Percentiles rank a stretch among this genome's conserved stretches.
Conservation (phyloP, 2,113 vertebrate species). For the Antidorcas marsupialis region DNA sequence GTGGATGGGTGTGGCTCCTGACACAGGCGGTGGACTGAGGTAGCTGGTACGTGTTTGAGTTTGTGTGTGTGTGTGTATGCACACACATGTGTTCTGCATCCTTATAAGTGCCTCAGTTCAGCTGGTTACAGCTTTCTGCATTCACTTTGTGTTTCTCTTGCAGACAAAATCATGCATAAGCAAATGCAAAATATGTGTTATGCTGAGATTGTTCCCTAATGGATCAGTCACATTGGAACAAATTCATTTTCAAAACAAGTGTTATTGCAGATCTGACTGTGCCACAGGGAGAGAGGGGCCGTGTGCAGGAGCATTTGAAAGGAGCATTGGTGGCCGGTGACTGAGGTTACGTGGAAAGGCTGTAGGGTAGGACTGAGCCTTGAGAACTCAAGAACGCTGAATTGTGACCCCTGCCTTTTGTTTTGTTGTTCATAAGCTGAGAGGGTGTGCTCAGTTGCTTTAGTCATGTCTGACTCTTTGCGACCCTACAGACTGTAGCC, state of each 20-base stretch:
- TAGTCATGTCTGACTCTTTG: not conserved
- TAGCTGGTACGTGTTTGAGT: not conserved
- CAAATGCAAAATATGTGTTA: not conserved
- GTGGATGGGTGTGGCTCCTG: not conserved
- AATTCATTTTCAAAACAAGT: conserved; percentile 18
- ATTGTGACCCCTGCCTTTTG: not conserved
- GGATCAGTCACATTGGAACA: not conserved
- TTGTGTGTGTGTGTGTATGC: not conserved
- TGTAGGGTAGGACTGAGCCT: not conserved
- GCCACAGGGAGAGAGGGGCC: not conserved
- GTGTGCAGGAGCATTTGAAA: not conserved
- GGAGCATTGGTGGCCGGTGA: not conserved
- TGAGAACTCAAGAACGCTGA: not conserved
- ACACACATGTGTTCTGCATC: not conserved
- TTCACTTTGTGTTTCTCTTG: not conserved
- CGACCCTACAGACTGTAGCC: not conserved
- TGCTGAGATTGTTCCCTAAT: conserved; percentile 19
- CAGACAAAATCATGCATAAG: not conserved
- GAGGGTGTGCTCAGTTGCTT: not conserved
- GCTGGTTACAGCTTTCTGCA: not conserved
- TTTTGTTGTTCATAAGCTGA: not conserved
- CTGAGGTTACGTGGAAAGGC: not conserved
- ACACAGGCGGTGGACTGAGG: not conserved
- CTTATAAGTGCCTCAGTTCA: not conserved
- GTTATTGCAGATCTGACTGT: not conserved